Base-by-base conservation (phyloP, 2,888 invertebrate species). In the Dolichopus griseipennis region DNA sequence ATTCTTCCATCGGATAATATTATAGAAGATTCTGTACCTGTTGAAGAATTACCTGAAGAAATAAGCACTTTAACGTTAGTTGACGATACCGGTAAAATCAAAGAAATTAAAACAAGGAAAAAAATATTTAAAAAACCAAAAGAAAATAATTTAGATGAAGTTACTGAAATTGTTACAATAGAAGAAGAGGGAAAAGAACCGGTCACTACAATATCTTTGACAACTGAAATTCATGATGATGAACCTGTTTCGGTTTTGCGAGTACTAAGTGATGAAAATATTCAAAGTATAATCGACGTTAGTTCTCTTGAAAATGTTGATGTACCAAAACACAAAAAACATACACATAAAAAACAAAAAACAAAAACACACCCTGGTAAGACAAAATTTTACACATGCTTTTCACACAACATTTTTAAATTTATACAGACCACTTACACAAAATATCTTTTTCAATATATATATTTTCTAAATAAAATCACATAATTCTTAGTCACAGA, bases 121-220 rank as follows among this genome's bases (percentile, higher is more conserved):
- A 74, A 76, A 77, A 72, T 78, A 72, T 75, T 79, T 8, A 81
- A 77, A 66, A 82, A 78, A 70, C 79, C 74, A 18, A 75, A 80
- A 67, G 80, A 79, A n/a, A 76, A 75, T 9, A 72, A 76, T 33
- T 77, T 77, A 66, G 79, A 82, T 34, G 79, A 83, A 74, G 77
- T 81, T 0, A 81, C 80, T 0, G 81, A 82, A 68, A 80, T 82
- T 52, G 78, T 78, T 21, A 76, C 76, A n/a, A 75, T 79, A 61
- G 82, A 83, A 71, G 83, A 83, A 76, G 83, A 83, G 68, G 82
- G 82, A 64, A 80, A 83, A 74, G 76, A 79, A 71, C 83, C 83
- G 18, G 75, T 80, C 68, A 78, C 80, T 7, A 76, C 80, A 5
- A 75, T 79, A 71, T 52, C 52, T 18, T 52, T 52, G 6, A 52